These are phyloP conservation scores for Drosophila falleni DNA, from an alignment of 2,888 invertebrate genomes.

Conservation along the genomic window DNA sequence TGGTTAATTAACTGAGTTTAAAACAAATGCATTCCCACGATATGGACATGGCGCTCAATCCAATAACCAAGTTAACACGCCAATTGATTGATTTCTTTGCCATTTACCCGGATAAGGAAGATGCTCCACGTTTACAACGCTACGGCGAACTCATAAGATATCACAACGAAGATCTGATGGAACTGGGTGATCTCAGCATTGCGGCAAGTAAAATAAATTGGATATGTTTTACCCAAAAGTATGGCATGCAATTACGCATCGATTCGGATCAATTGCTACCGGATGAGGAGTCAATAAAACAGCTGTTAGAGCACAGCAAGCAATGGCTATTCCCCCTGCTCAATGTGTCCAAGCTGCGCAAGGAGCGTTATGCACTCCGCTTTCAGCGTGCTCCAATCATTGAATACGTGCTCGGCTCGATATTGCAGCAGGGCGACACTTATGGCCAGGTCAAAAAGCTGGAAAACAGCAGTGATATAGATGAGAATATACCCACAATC, in stretches of 20 bases:
- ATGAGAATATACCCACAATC: conserved; percentile 11
- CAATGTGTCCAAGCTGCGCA: conserved; percentile 32
- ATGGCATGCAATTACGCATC: conserved; percentile 42
- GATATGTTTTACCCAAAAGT: conserved; percentile 84
- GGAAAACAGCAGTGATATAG: background rate
- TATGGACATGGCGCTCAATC: conserved; percentile 31
- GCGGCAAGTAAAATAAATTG: conserved; percentile 87
- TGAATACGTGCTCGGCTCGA: conserved; percentile 49
- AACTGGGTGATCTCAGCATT: conserved; percentile 89
- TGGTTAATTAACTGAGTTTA: background rate
- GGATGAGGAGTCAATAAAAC: conserved; percentile 20
- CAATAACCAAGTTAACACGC: conserved; percentile 27
- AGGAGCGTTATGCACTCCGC: conserved; percentile 71
- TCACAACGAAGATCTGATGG: conserved; percentile 87
- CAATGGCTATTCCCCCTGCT: conserved; percentile 71
- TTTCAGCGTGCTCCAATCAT: conserved; percentile 65
- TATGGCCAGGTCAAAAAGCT: conserved; percentile 41
- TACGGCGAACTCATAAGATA: conserved; percentile 70
- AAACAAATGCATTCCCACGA: conserved; percentile 1
- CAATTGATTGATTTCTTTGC: conserved; percentile 46
- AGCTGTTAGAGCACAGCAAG: conserved; percentile 50
- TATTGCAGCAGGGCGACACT: conserved; percentile 42
- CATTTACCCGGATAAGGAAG: background rate
- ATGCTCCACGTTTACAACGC: conserved; percentile 6
- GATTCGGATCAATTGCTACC: conserved; percentile 29